Base-by-base conservation (phyloP, 2,888 invertebrate genomes). In the Acronicta alni region DNA sequence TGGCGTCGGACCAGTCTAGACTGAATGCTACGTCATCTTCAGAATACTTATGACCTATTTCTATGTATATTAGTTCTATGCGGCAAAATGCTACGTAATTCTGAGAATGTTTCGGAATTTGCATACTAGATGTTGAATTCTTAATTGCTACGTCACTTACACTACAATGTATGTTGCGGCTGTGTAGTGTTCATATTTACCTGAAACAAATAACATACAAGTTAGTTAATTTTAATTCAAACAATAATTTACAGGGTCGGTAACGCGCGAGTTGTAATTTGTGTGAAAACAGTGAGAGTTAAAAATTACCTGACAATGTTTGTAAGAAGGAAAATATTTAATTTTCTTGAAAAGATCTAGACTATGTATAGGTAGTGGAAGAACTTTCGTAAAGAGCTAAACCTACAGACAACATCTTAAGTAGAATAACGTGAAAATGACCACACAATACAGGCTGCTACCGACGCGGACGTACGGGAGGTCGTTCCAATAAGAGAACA, bases 1-100 rank as follows among this genome's bases (percentile, higher is more conserved):
- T 38, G 61, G 57, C 69, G 74, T 68, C 71, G 48, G 49, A 60
- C 67, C 39, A 46, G 81, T 75, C 80, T 79, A 78, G 79, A 75
- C 75, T 56, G 51, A 57, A 66, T 57, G 53, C 44, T 41, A 37
- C 26, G 15, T 15, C 18, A 37, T 41, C 65, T 64, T 38, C 14
- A 59, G 56, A 57, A 53, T 44, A 59, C 32, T 38, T 59, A 60
- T 51, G 62, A 20, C 66, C 56, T 51, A 58, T 70, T 57, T 69
- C 38, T 58, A 64, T 41, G 52, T 44, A 47, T 51, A 53, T 54
- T 15, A 47, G 12, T 20, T 38, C 7, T 49, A 45, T 65, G 55
- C 53, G 47, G 32, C 44, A 59, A 64, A 54, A 53, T 3, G 44
- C 16, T 61, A 39, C 14, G 14, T 3, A 2, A 7, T 35, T 46